Percentiles rank a stretch among this genome's conserved stretches.
These are phyloP conservation scores for Cacatua alba DNA, from an alignment of 2,113 vertebrate genomes.

Conservation along the genomic window DNA sequence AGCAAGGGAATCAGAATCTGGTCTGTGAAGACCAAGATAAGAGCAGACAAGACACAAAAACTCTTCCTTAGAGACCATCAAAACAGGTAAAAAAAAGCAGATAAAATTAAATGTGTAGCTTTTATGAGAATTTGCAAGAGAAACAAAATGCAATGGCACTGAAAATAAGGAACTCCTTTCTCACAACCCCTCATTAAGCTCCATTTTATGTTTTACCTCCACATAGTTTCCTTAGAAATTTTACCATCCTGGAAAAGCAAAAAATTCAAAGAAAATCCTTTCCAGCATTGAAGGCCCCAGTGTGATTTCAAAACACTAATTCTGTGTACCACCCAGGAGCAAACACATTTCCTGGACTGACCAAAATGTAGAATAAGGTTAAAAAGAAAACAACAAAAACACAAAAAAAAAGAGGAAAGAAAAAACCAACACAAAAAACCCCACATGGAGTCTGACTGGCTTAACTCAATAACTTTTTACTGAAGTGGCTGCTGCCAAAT, in stretches of 20 bases:
- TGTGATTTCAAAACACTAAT: conserved; percentile 57
- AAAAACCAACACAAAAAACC: conserved; percentile 2
- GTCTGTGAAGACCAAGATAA: neutral
- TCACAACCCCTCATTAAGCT: conserved; percentile 36
- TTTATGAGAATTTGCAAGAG: conserved; percentile 33
- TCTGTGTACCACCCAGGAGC: conserved; percentile 61
- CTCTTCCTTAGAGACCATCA: neutral
- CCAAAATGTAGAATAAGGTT: conserved; percentile 54
- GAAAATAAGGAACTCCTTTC: conserved; percentile 34
- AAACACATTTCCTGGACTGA: conserved; percentile 60
- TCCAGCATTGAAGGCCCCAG: neutral
- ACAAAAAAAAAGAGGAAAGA: neutral
- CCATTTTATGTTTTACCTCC: conserved; percentile 36
- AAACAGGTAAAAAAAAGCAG: neutral
- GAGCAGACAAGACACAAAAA: neutral
- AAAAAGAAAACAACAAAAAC: neutral
- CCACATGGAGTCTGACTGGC: conserved; percentile 53
- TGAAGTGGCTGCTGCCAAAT: conserved; percentile 55
- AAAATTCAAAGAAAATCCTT: conserved; percentile 64
- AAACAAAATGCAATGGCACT: conserved; percentile 9
- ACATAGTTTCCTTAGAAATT: conserved; percentile 45
- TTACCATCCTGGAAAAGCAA: conserved; percentile 44
- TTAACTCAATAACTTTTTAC: conserved; percentile 63
- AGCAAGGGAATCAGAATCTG: neutral
- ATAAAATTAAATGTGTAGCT: neutral